These are phyloP conservation scores for Spizella passerina DNA, from an alignment of 2,797 vertebrate genomes.

Conservation along the genomic window DNA sequence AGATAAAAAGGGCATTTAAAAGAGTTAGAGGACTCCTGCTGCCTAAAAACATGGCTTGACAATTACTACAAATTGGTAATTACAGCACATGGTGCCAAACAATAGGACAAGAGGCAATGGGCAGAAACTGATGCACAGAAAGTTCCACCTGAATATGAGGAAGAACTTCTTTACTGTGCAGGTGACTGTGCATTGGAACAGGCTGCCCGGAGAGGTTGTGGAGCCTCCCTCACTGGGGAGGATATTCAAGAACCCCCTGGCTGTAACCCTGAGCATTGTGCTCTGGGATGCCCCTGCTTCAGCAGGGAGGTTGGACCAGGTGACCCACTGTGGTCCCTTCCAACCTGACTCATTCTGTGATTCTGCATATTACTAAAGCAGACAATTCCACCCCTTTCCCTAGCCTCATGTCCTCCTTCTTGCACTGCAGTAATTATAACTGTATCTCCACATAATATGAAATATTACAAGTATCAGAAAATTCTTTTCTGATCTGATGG, in stretches of 20 bases:
- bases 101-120: not conserved
- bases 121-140: not conserved
- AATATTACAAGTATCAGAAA: not conserved
- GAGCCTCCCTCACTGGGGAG: not conserved
- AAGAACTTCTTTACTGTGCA: not conserved
- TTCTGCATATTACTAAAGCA: not conserved
- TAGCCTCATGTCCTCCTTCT: not conserved
- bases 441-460: not conserved
- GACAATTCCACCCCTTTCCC: not conserved
- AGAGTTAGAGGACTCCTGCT: not conserved
- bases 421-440: not conserved
- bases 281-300: not conserved
- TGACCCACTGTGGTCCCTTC: not conserved
- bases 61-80: not conserved
- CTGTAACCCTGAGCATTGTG: not conserved
- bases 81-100: not conserved
- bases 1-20: not conserved
- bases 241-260: not conserved
- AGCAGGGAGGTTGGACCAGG: not conserved
- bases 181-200: not conserved
- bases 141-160: not conserved
- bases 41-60: not conserved
- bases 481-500: not conserved
- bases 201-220: not conserved
- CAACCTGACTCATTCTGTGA: not conserved